These are phyloP conservation scores for Mola mola DNA, from an alignment of 2,113 vertebrate species.

Conservation along the genomic window DNA sequence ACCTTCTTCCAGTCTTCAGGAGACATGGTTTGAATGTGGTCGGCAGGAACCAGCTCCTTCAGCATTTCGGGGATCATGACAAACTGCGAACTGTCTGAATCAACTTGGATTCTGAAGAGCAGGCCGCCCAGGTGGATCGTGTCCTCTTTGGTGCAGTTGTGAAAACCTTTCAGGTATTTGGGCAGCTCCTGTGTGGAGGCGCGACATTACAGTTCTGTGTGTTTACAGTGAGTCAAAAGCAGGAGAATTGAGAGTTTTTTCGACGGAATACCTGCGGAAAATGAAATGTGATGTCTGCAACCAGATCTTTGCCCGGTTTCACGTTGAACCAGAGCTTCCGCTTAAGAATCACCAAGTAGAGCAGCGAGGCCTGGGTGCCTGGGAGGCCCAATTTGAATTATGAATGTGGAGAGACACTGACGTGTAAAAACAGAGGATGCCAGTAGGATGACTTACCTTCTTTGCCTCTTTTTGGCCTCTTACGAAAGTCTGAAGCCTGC, in stretches of 20 bases:
- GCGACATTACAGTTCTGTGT: not conserved
- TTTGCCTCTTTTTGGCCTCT: slow-evolving; percentile 84
- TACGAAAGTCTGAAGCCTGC: slow-evolving; percentile 83
- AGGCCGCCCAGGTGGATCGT: slow-evolving; percentile 85
- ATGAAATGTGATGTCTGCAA: slow-evolving; percentile 90
- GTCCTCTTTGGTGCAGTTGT: slow-evolving; percentile 87
- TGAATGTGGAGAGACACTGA: not conserved
- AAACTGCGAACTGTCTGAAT: slow-evolving; percentile 83
- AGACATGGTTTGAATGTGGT: slow-evolving; percentile 82
- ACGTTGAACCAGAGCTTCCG: slow-evolving; percentile 95
- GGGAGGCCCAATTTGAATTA: not conserved
- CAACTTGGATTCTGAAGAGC: slow-evolving; percentile 86
- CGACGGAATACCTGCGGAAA: slow-evolving; percentile 87
- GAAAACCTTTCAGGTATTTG: slow-evolving; percentile 90
- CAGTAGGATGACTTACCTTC: slow-evolving; percentile 80
- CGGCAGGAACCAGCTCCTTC: slow-evolving; percentile 87
- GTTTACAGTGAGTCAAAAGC: not conserved
- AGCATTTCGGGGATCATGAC: slow-evolving; percentile 86
- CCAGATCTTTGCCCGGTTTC: slow-evolving; percentile 87
- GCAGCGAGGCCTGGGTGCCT: slow-evolving; percentile 69
- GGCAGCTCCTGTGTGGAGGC: slow-evolving; percentile 85
- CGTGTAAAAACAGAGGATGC: not conserved
- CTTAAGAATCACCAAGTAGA: slow-evolving; percentile 89
- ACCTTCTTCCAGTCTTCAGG: slow-evolving; percentile 95
- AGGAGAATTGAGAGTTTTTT: not conserved